These are phyloP conservation scores for Drosophila cognata DNA, from an alignment of 2,888 invertebrate species.

Conservation along the genomic window DNA sequence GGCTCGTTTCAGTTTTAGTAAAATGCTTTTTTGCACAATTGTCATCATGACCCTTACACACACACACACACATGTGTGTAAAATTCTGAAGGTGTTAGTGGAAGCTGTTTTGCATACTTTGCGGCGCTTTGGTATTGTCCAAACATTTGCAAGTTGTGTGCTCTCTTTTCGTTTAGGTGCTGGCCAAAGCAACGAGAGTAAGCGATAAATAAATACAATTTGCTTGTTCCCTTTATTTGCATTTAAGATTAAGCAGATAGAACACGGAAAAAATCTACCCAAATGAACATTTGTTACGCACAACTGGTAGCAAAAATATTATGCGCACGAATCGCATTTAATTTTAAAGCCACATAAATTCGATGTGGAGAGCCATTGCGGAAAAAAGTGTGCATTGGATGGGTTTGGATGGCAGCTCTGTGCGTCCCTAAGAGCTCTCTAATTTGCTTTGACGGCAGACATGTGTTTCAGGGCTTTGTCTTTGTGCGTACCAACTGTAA, in stretches of 20 bases:
- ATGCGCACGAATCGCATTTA: constrained; percentile 27
- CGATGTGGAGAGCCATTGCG: neutral
- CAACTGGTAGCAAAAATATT: constrained; percentile 34
- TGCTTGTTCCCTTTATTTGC: constrained; percentile 69
- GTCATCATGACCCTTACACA: constrained; percentile 75
- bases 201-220: constrained; percentile 81
- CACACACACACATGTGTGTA: constrained; percentile 4
- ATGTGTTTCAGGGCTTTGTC: constrained; percentile 74
- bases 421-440: constrained; percentile 59
- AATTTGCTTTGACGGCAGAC: constrained; percentile 78
- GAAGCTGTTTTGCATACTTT: constrained; percentile 78
- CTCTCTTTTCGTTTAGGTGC: constrained; percentile 33
- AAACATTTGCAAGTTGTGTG: constrained; percentile 65
- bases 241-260: constrained; percentile 74
- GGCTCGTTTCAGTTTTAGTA: constrained; percentile 56
- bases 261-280: constrained; percentile 54
- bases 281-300: constrained; percentile 43
- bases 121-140: constrained; percentile 63
- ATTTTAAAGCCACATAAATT: constrained; percentile 47
- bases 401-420: constrained; percentile 1
- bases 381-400: neutral
- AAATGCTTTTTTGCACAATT: constrained; percentile 65
- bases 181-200: constrained; percentile 67
- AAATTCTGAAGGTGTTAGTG: constrained; percentile 66
- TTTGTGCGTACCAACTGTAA: constrained; percentile 74